These are phyloP conservation scores for Endotricha flammealis DNA, from an alignment of 2,888 invertebrate genomes.

Conservation along the genomic window DNA sequence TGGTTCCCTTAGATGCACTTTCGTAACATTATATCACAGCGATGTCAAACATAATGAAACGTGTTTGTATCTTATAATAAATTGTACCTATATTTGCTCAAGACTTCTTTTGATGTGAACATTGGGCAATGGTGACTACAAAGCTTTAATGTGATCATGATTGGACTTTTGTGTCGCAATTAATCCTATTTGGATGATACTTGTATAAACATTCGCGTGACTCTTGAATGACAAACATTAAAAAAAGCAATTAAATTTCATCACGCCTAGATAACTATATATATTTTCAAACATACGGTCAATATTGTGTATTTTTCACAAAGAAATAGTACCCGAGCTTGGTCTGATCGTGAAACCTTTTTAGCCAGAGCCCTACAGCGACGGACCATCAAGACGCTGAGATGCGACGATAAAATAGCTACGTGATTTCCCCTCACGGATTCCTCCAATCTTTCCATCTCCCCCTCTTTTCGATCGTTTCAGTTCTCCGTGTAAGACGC, in stretches of 20 bases:
- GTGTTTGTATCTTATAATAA: slow-evolving; percentile 39
- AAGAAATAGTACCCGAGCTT: slow-evolving; percentile 3
- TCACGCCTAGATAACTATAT: too few species aligned
- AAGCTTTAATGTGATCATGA: slow-evolving; percentile 27
- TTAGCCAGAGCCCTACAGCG: slow-evolving; percentile 15
- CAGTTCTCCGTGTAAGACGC: slow-evolving; percentile 35
- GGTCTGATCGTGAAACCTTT: slow-evolving; percentile 15
- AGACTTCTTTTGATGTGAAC: slow-evolving; percentile 22
- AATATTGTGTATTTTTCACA: too few species aligned
- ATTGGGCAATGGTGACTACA: slow-evolving; percentile 27
- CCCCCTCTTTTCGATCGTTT: slow-evolving; percentile 35
- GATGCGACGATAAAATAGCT: slow-evolving; percentile 60
- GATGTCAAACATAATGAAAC: slow-evolving; percentile 42
- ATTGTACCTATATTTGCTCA: slow-evolving; percentile 49
- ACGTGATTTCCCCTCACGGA: slow-evolving; percentile 62
- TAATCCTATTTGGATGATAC: slow-evolving; percentile 6
- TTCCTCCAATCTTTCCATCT: slow-evolving; percentile 64
- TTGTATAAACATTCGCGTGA: neutral
- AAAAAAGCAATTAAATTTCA: too few species aligned
- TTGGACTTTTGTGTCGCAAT: slow-evolving; percentile 7
- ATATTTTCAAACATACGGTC: too few species aligned
- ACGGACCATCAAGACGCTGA: slow-evolving; percentile 42
- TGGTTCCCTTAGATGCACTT: slow-evolving; percentile 20
- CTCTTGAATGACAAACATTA: slow-evolving; percentile 3
- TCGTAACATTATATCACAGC: slow-evolving; percentile 39